A percentile compares a stretch with the other conserved stretches of the same genome.
phyloP scores from a whole-genome alignment of 2,888 invertebrate genomes.

The Pharmacophagus antenor region DNA sequence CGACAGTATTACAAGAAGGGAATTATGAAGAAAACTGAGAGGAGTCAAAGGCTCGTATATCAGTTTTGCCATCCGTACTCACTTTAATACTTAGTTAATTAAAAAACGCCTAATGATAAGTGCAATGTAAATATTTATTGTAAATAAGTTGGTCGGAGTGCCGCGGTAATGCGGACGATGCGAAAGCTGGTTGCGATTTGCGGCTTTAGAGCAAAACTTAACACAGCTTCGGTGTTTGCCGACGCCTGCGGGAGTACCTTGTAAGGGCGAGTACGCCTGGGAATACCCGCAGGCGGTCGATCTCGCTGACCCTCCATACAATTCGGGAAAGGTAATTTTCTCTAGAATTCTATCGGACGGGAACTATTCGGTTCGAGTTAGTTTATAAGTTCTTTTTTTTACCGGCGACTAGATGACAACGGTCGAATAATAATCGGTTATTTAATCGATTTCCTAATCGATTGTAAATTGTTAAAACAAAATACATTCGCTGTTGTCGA shows the following conservation, averaged over 20 bases:
- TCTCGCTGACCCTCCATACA: slow-evolving; percentile 66
- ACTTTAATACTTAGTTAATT: slow-evolving; percentile 76
- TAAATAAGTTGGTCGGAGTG: slow-evolving; percentile 51
- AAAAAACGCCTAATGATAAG: slow-evolving; percentile 46
- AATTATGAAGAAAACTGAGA: slow-evolving; percentile 99
- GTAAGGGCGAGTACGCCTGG: slow-evolving; percentile 44
- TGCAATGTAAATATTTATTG: slow-evolving; percentile 60
- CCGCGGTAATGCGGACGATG: slow-evolving; percentile 77
- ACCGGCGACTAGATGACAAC: slow-evolving; percentile 63
- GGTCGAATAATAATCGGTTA: no score
- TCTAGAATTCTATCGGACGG: slow-evolving; percentile 72
- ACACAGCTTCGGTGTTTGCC: slow-evolving; percentile 55
- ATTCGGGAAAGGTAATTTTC: slow-evolving; percentile 82
- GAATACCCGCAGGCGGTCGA: slow-evolving; percentile 52
- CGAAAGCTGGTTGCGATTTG: slow-evolving; percentile 64
- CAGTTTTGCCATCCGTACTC: slow-evolving; percentile 98
- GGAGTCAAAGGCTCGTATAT: slow-evolving; percentile 98
- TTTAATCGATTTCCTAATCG: slow-evolving; percentile 31
- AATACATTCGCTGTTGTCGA: slow-evolving; percentile 46
- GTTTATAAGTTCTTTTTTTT: slow-evolving; percentile 64
- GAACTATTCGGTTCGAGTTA: slow-evolving; percentile 57
- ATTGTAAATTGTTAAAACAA: slow-evolving; percentile 33
- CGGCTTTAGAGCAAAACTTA: slow-evolving; percentile 52
- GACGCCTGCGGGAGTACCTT: slow-evolving; percentile 45
- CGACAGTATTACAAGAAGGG: slow-evolving; percentile 99